phyloP scores from a whole-genome alignment of 2,113 vertebrate genomes.

The Toxotes chatareus region DNA sequence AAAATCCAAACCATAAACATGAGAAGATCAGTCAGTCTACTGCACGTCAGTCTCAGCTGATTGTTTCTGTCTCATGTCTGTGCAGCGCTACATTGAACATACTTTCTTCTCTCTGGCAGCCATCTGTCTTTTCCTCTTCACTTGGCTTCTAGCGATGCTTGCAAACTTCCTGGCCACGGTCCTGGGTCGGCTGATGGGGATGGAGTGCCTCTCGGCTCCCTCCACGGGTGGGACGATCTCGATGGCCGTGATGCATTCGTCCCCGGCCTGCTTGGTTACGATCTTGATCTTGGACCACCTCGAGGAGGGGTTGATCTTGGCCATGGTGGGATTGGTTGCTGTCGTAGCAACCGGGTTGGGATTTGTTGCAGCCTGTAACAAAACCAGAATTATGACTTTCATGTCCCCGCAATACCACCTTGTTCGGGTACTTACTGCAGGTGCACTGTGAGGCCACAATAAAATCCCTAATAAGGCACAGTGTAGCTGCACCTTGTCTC shows the following conservation, averaged over 20 bases:
- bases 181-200: conserved; percentile 87
- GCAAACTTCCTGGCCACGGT: conserved; percentile 97
- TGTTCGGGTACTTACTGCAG: no score
- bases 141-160: conserved; percentile 97
- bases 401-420: no score
- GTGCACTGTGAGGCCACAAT: no score
- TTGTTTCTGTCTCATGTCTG: background rate
- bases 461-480: no score
- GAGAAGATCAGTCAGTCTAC: no score
- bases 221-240: conserved; percentile 91
- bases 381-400: background rate
- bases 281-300: conserved; percentile 99
- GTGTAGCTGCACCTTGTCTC: no score
- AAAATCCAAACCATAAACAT: no score
- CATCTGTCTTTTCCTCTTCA: conserved; percentile 97
- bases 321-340: conserved; percentile 21
- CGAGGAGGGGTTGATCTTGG: conserved; percentile 83
- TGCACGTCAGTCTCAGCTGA: no score
- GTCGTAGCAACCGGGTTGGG: conserved; percentile 66
- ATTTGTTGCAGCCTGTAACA: conserved; percentile 54
- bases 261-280: conserved; percentile 94
- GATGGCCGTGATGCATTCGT: conserved; percentile 95
- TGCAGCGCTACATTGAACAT: conserved; percentile 21
- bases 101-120: conserved; percentile 96
- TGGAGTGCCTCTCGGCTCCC: conserved; percentile 86